Percentiles rank a stretch among this genome's conserved stretches.
These are phyloP conservation scores for Idris sp. DNA, from an alignment of 1,140 invertebrate genomes.

Conservation along the genomic window DNA sequence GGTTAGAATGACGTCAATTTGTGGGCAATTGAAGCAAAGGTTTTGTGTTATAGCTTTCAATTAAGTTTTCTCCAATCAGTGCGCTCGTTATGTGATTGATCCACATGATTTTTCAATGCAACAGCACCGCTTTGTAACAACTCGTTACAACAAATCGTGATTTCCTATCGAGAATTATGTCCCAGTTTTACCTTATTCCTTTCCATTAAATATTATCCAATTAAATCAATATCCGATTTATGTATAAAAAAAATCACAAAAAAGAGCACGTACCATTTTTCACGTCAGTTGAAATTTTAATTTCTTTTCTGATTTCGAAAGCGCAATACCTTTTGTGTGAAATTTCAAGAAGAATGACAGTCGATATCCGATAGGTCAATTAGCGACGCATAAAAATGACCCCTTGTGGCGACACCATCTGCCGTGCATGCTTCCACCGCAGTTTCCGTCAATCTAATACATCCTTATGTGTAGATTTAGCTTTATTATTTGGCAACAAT, in stretches of 20 bases:
- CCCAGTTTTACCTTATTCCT: slow-evolving; percentile 7
- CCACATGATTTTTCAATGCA: slow-evolving; percentile 42
- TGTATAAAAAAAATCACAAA: no score
- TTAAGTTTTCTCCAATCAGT: slow-evolving; percentile 51
- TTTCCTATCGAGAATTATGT: slow-evolving; percentile 24
- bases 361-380: slow-evolving; percentile 46
- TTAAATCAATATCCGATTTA: background rate
- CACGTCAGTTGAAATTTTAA: slow-evolving; percentile 12
- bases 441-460: slow-evolving; percentile 50
- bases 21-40: slow-evolving; percentile 39
- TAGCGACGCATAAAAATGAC: slow-evolving; percentile 50
- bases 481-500: slow-evolving; percentile 25
- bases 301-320: slow-evolving; percentile 27
- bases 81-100: slow-evolving; percentile 45
- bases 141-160: slow-evolving; percentile 41
- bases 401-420: slow-evolving; percentile 62
- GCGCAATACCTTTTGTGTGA: slow-evolving; percentile 12
- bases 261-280: slow-evolving; percentile 13
- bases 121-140: slow-evolving; percentile 17
- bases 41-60: slow-evolving; percentile 29
- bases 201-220: slow-evolving; percentile 1
- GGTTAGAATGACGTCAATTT: slow-evolving; percentile 49
- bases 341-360: slow-evolving; percentile 36
- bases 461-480: slow-evolving; percentile 52
- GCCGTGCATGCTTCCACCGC: slow-evolving; percentile 27